phyloP scores from a whole-genome alignment of 2,113 vertebrate genomes.

The Chaetodon auriga region DNA sequence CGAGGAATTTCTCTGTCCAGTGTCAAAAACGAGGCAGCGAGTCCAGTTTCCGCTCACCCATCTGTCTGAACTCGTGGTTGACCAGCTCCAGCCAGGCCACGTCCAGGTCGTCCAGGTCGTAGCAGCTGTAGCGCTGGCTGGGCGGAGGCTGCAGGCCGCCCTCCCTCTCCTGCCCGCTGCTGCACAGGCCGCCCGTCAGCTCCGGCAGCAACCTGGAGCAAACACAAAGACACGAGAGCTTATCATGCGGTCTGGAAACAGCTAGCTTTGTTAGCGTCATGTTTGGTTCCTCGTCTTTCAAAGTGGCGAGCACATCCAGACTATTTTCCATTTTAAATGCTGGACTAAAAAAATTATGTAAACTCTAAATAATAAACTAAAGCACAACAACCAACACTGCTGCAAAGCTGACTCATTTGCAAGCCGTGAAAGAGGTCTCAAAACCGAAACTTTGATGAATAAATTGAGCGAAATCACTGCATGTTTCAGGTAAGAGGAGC shows the following conservation, averaged over 20 bases:
- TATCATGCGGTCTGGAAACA: slow-evolving; percentile 4
- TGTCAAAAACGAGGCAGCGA: not conserved
- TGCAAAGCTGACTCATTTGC: not conserved
- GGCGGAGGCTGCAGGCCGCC: slow-evolving; percentile 54
- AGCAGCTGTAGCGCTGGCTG: slow-evolving; percentile 87
- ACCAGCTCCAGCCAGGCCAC: slow-evolving; percentile 94
- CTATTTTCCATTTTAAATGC: too few relatives aligned
- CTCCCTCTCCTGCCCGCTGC: slow-evolving; percentile 26
- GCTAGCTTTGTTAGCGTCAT: too few relatives aligned
- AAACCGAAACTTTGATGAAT: not conserved
- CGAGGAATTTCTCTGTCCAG: not conserved
- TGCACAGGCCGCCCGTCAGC: slow-evolving; percentile 62
- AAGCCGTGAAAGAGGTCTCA: not conserved
- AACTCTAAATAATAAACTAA: not conserved
- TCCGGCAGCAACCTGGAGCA: slow-evolving; percentile 81
- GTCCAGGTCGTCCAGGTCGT: slow-evolving; percentile 97
- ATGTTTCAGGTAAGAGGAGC: not conserved
- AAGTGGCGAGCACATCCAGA: not conserved
- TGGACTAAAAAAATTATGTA: not conserved
- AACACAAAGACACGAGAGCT: slow-evolving; percentile 4
- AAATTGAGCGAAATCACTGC: not conserved
- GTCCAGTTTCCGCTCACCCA: slow-evolving; percentile 84
- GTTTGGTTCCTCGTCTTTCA: not conserved
- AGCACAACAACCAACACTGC: not conserved
- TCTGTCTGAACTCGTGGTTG: slow-evolving; percentile 93